Evolutionary conservation across 2,113 vertebrate species (phyloP), one percentile per base, ranked within the genome.

Genomic region (Macaca mulatta): DNA sequence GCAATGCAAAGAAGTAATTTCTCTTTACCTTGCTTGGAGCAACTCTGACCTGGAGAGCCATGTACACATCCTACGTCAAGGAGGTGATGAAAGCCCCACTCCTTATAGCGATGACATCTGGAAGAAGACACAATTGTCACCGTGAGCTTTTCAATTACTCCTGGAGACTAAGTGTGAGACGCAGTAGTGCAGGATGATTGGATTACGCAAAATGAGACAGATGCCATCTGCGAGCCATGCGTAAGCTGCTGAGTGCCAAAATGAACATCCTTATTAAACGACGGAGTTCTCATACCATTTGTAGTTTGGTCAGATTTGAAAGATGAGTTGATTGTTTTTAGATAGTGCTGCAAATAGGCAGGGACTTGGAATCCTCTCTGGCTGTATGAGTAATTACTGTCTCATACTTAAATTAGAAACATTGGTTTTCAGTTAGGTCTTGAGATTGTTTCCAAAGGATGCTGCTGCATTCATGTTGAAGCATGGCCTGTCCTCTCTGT

Each of bases 1-100:
- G 43, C 95, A 91, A 86, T 14, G 94, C 48, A 94, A 94, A 90
- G 84, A 88, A 70, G 89, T 35, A 11, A 70, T 98, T 61, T 98
- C 70, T 96, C 92, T 97, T 99, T 99, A 99, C 99, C 99, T 99
- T 99, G 93, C 99, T 99, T 93, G 99, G 98, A 97, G 98, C 98
- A 97, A 98, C 98, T 97, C 99, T 99, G 97, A 98, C 98, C 98
- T 99, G 99, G 98, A 99, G 97, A 96, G 99, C 98, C 97, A 99
- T 97, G 90, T 98, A 97, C 97, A 98, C 99, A 98, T 99, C 98
- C 96, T 98, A 98, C 97, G 98, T 85, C 96, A 95, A 96, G 86
- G 85, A 96, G 84, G 48, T 82, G 96, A 89, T 84, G 95, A 79
- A 40, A 98, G 95, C 59, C 97, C 81, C 55, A 48, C 82, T 98